Evolutionary conservation across 2,113 vertebrate species (phyloP).

Genomic region (Cynocephalus volans): DNA sequence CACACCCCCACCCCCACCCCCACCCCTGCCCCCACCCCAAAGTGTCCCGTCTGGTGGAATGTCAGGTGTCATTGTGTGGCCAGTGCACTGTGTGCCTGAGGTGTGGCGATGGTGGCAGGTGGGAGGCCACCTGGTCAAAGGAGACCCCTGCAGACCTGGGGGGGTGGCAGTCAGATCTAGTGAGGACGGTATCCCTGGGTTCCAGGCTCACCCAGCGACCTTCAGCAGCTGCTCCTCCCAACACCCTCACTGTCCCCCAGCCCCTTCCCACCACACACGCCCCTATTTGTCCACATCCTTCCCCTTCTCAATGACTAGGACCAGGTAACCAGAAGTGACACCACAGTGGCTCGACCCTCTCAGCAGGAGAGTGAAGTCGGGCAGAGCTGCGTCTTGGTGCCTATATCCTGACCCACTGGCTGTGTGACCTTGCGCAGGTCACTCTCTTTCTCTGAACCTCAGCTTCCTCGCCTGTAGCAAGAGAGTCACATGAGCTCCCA

Average conservation of each 20-base stretch:
- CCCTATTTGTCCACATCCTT: background rate
- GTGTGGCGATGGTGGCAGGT: slow-evolving; percentile 42
- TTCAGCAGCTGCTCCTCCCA: background rate
- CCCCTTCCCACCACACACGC: background rate
- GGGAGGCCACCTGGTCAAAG: background rate
- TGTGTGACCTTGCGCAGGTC: background rate
- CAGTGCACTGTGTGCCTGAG: slow-evolving; percentile 83
- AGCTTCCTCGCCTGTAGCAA: background rate
- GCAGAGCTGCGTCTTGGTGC: too few species aligned
- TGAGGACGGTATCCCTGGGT: background rate
- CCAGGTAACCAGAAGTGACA: too few species aligned
- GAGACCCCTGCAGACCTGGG: background rate
- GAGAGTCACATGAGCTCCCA: background rate
- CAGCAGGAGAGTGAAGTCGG: too few species aligned
- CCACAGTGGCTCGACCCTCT: background rate
- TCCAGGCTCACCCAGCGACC: background rate
- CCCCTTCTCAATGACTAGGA: background rate
- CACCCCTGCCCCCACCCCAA: background rate
- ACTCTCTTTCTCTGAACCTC: background rate
- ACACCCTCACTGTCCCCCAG: background rate
- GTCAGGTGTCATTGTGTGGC: slow-evolving; percentile 85
- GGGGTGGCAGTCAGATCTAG: background rate
- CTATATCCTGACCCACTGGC: rapidly evolving
- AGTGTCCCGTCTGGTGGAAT: slow-evolving; percentile 85
- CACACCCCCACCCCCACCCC: background rate